phyloP scores from a whole-genome alignment of 2,888 invertebrate species.

The Drosophila nigricruria region DNA sequence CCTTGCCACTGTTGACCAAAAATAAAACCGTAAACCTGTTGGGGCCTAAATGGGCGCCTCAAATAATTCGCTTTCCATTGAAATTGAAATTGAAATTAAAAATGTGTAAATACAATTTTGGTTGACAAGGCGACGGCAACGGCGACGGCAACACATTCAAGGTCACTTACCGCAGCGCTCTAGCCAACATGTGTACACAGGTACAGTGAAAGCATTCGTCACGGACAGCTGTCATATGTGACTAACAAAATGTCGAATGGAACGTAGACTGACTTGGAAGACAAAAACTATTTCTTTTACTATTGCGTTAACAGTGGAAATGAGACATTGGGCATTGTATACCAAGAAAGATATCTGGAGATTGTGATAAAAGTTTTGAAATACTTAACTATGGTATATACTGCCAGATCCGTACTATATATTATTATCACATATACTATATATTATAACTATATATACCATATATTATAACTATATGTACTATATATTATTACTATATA shows the following conservation, averaged over 20 bases:
- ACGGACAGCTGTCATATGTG: neutral
- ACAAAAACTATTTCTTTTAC: neutral
- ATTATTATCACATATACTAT: too few species aligned
- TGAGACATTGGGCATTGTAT: too few species aligned
- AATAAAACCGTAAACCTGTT: slow-evolving; percentile 43
- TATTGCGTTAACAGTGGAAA: too few species aligned
- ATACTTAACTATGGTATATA: too few species aligned
- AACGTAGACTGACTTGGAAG: neutral
- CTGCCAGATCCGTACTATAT: too few species aligned
- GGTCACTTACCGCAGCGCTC: slow-evolving; percentile 51
- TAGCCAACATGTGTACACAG: slow-evolving; percentile 3
- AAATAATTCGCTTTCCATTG: slow-evolving; percentile 51
- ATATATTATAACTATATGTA: too few species aligned
- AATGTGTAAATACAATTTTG: slow-evolving; percentile 48
- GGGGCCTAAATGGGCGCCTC: slow-evolving; percentile 54
- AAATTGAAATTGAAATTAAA: slow-evolving; percentile 48
- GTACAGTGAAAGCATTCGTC: slow-evolving; percentile 4
- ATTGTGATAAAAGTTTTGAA: neutral
- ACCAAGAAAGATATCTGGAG: neutral
- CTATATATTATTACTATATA: too few species aligned
- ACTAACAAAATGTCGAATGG: neutral
- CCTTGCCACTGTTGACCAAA: slow-evolving; percentile 65
- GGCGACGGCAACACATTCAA: slow-evolving; percentile 50
- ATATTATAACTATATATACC: too few species aligned
- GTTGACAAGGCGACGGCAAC: slow-evolving; percentile 41